phyloP scores from a whole-genome alignment of 2,113 vertebrate genomes.

The Hoplias malabaricus region DNA sequence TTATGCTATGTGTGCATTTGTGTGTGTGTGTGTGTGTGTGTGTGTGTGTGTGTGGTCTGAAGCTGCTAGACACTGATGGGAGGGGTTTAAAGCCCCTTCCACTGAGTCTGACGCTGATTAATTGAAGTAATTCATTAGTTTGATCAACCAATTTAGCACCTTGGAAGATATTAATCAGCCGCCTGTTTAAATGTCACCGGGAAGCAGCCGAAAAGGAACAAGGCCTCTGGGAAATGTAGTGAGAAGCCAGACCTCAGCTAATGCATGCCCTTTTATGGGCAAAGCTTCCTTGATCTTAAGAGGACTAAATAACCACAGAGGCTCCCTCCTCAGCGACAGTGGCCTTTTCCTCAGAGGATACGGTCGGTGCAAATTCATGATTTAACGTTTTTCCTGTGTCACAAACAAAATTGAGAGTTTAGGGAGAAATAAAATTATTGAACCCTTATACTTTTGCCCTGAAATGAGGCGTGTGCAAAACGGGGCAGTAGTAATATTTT shows the following conservation, averaged over 20 bases:
- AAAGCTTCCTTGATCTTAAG: background rate
- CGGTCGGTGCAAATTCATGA: too few relatives aligned
- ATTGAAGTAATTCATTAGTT: slow-evolving; percentile 73
- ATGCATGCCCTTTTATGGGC: background rate
- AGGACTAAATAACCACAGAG: background rate
- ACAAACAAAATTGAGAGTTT: too few relatives aligned
- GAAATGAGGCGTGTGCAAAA: too few relatives aligned
- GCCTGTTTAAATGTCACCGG: slow-evolving; percentile 72
- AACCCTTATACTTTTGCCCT: too few relatives aligned
- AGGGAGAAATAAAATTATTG: too few relatives aligned
- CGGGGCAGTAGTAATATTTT: too few relatives aligned
- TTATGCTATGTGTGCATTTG: background rate
- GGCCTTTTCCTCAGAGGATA: too few relatives aligned
- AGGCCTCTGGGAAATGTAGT: slow-evolving; percentile 63
- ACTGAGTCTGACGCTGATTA: slow-evolving; percentile 63
- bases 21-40: background rate
- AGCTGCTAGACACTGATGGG: slow-evolving; percentile 8
- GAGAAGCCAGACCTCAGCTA: background rate
- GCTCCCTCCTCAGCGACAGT: too few relatives aligned
- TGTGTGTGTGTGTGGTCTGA: background rate
- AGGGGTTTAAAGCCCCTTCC: slow-evolving; percentile 37
- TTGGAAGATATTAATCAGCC: slow-evolving; percentile 73
- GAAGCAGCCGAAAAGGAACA: slow-evolving; percentile 58
- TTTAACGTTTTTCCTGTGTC: too few relatives aligned
- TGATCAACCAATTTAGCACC: slow-evolving; percentile 71